phyloP scores from a whole-genome alignment of 2,113 vertebrate species.

The Sakesphorus luctuosus region DNA sequence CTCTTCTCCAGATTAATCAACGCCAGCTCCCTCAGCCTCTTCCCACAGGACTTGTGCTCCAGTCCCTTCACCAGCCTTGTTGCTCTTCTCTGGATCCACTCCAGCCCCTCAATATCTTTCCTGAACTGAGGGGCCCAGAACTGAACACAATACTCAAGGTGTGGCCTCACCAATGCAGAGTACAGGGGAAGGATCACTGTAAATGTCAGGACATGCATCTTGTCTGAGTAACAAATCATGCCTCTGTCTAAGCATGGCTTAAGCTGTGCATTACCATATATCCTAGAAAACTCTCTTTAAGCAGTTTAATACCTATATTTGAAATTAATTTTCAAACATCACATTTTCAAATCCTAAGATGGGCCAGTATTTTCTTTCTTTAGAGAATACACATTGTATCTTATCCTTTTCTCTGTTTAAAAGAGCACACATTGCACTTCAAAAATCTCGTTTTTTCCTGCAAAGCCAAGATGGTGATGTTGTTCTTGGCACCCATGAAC shows the following conservation, averaged over 20 bases:
- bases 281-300: not conserved
- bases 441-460: not conserved
- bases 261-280: not conserved
- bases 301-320: not conserved
- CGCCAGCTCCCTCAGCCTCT: too few species aligned
- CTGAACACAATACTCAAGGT: too few species aligned
- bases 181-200: too few species aligned
- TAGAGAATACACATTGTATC: not conserved
- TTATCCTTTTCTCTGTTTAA: not conserved
- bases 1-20: too few species aligned
- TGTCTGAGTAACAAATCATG: not conserved
- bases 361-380: not conserved
- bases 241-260: not conserved
- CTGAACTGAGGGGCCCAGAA: too few species aligned
- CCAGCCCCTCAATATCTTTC: too few species aligned
- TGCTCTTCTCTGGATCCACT: too few species aligned
- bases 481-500: not conserved
- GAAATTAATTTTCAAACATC: not conserved
- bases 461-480: not conserved
- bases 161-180: too few species aligned
- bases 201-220: not conserved
- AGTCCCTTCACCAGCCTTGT: too few species aligned
- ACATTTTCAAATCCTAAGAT: not conserved
- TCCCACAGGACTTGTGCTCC: too few species aligned
- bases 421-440: not conserved